Conservation (phyloP, 2,113 vertebrate species). For the Phainopepla nitens region DNA sequence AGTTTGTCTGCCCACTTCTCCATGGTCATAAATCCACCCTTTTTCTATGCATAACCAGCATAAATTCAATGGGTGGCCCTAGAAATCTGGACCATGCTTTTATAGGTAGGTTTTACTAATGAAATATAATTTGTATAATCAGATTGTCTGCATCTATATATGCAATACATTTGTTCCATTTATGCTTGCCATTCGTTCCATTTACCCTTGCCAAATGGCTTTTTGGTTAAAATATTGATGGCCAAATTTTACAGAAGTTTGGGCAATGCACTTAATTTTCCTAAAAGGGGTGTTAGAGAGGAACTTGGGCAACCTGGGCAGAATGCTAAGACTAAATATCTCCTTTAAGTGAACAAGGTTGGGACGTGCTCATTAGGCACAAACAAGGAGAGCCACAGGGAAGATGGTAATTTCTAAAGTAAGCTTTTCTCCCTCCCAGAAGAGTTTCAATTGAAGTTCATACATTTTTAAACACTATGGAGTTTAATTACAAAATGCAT, state of each 20-base stretch:
- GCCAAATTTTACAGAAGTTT: background rate
- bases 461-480: background rate
- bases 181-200: background rate
- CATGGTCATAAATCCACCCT: background rate
- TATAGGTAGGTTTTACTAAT: background rate
- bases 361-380: background rate
- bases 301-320: background rate
- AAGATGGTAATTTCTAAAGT: background rate
- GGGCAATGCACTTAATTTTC: background rate
- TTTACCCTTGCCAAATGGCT: background rate
- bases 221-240: background rate
- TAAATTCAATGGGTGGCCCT: background rate
- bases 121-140: background rate
- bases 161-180: background rate
- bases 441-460: background rate
- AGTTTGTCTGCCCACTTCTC: background rate
- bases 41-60: background rate
- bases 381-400: background rate
- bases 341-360: background rate
- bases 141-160: background rate
- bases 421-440: background rate
- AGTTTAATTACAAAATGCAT: background rate
- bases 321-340: background rate
- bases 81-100: background rate
- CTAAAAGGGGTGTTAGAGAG: background rate